Conservation (phyloP, 2,113 vertebrate species). For the Tor tambroides region DNA sequence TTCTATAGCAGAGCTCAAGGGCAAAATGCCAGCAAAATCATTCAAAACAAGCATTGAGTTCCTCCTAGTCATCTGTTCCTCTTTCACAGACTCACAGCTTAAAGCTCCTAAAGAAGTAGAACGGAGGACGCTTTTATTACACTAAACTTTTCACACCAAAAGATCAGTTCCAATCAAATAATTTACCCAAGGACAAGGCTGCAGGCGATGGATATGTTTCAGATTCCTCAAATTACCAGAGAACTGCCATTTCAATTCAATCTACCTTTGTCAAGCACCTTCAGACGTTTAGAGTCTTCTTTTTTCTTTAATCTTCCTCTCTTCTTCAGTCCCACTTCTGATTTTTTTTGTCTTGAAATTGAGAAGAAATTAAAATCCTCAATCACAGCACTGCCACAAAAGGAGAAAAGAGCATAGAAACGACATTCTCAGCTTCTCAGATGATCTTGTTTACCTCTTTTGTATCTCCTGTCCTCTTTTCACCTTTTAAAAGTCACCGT, state of each 20-base stretch:
- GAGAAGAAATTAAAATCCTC: constrained; percentile 59
- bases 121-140: constrained; percentile 21
- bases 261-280: constrained; percentile 37
- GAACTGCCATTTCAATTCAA: constrained; percentile 19
- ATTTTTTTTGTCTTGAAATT: constrained; percentile 35
- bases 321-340: constrained; percentile 18
- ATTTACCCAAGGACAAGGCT: neutral
- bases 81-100: neutral
- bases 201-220: neutral
- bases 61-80: neutral
- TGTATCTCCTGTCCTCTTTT: constrained; percentile 30
- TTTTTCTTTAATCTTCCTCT: constrained; percentile 35
- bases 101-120: neutral
- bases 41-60: neutral
- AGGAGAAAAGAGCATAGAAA: constrained; percentile 29
- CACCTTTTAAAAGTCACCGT: constrained; percentile 22
- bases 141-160: constrained; percentile 27
- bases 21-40: neutral
- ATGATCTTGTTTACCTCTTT: constrained; percentile 45
- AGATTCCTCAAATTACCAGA: constrained; percentile 38
- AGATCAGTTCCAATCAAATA: constrained; percentile 21
- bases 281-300: constrained; percentile 22
- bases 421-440: constrained; percentile 30
- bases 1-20: neutral
- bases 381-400: constrained; percentile 53